Evolutionary conservation across 2,113 vertebrate species (phyloP), one percentile per base, ranked within the genome.

Genomic region (Engraulis encrasicolus): DNA sequence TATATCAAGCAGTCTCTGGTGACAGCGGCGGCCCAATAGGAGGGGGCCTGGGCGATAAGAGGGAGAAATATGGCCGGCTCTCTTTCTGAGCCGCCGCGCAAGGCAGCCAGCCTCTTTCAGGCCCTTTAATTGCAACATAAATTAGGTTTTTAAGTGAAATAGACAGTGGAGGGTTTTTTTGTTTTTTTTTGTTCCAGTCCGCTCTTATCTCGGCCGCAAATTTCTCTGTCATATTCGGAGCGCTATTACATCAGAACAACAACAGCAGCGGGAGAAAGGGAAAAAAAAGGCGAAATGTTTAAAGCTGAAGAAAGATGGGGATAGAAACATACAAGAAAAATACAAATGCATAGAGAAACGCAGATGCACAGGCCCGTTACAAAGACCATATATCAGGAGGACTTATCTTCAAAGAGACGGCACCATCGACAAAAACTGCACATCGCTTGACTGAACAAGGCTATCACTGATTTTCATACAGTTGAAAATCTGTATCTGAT

Each of bases 1-100:
- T 98, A 98, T 99, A 99, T 99, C 98, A 97, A 97, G 96, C 97
- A 96, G 95, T 97, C 96, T 97, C 94, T 96, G 95, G 95, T 99
- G 97, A 98, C 97, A 97, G 97, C 95, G 95, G 95, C 96, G 66
- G 96, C n/a, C 96, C 98, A 97, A 97, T 97, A 97, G 92, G 95
- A 98, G 9, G 95, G 96, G 96, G 97, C 96, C 95, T 90, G 93
- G 93, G 94, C 96, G 97, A 98, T 98, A 97, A 97, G 96, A 94
- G 90, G 94, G 94, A 97, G 96, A 97, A 97, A 98, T 97, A 96
- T 96, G 93, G 93, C 91, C 88, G 7, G 85, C 84, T 92, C 91
- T 88, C 90, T 91, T 91, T 89, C 91, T 85, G 66, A 90, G 85
- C 88, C 82, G 91, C 90, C 34, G 87, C 84, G 89, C 91, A 79